Evolutionary conservation across 2,888 invertebrate species (phyloP), one percentile per base, ranked within the genome.

Genomic region (Eristalis tenax): DNA sequence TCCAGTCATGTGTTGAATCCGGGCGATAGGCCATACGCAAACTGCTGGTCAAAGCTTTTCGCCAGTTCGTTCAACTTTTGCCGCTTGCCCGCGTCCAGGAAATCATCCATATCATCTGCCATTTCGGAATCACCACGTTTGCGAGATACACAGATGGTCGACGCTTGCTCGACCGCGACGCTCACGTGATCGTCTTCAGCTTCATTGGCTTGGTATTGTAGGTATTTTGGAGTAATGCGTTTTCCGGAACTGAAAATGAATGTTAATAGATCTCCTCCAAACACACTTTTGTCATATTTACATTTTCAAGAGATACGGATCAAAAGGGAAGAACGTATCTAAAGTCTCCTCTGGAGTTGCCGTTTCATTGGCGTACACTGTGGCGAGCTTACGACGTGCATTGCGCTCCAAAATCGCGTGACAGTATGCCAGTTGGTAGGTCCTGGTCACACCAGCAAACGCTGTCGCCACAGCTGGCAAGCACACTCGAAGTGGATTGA

Each of bases 391-490:
- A 66, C 94, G 94, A 65, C 97, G 94, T 0, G 95, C 93, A 93
- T 99, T 99, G 90, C 96, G 95, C 92, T 99, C 98, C 56, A 99
- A 95, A 65, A 98, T 95, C 0, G 97, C 95, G 92, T 98, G 97
- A 93, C 99, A 99, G 93, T 98, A 99, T 0, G 97, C 98, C 73
- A 99, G 94, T 91, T 99, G 98, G 92, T 98, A 97, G 11, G 96
- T 94, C 69, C 97, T 94, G 0, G 97, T 96, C 1, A 97, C 95
- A 0, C 96, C 95, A 0, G 97, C 96, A 93, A 98, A 98, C 23
- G 96, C 96, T 86, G 96, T 95, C 0, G 96, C 96, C 18, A 98
- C 96, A 1, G 96, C 95, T 0, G 96, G 94, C 56, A 96, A 95
- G 91, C 98, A 98, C 1, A 96, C 95, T 74, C 96, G 95, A 23